Evolutionary conservation across 2,113 vertebrate species (phyloP), one percentile per base, ranked within the genome.

Genomic region (Misgurnus anguillicaudatus): DNA sequence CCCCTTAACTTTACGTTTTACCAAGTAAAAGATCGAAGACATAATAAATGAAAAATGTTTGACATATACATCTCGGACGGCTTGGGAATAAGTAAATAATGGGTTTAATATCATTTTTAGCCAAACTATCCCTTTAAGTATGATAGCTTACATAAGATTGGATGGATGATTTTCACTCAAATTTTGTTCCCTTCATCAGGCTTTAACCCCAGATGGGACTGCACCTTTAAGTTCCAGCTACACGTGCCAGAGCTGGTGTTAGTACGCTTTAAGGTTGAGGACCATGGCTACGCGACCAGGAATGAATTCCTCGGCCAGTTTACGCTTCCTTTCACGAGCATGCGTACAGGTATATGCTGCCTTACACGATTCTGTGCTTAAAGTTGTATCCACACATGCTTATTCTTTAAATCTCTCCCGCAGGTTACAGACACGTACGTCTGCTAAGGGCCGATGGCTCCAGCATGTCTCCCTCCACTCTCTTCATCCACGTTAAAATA

Each of bases 231-330:
- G 82, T 97, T 98, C 85, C 91, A 92, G 60, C 53, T 99, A 71
- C 88, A 91, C 39, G 93, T 36, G 9, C 97, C 97, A 0, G 95
- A 97, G 78, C 87, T 98, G 91, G 96, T 91, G 0, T 90, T 98
- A 85, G 91, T 99, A 70, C 95, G 96, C 13, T 98, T 99, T 3
- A 85, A 95, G 90, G 97, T 98, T 16, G 96, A 98, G 83, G 97
- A 98, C 81, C 93, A 99, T 0, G 96, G 97, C 84, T 90, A 88
- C 58, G 92, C 95, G 6, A 95, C 96, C 65, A 90, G 89, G 77
- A 98, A 99, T 3, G 96, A 98, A 85, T 99, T 99, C 51, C 91
- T 97, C 80, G 97, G 97, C 38, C 97, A 99, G 81, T 96, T 90
- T 81, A 97, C 95, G 0, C 86, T 98, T 86, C 97, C 97, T 1